phyloP scores from a whole-genome alignment of 2,113 vertebrate species.

The Fregetta grallaria region DNA sequence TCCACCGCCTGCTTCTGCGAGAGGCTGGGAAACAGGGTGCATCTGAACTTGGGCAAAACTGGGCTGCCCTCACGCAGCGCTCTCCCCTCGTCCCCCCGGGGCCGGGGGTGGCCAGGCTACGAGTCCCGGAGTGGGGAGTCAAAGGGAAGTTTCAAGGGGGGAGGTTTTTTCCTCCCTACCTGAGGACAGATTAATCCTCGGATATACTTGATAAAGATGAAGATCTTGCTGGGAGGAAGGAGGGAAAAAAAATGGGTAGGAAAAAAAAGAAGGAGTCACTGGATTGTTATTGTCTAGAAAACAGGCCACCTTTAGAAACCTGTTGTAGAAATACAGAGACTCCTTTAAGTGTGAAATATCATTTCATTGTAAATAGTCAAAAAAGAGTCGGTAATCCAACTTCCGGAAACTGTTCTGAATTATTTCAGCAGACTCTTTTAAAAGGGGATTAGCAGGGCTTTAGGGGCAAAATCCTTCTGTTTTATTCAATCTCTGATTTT shows the following conservation, averaged over 20 bases:
- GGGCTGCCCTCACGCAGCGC: neutral
- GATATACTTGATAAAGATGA: conserved; percentile 21
- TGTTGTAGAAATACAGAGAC: conserved; percentile 77
- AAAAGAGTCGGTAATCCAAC: conserved; percentile 95
- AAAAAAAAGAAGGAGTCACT: conserved; percentile 27
- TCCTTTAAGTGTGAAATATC: conserved; percentile 95
- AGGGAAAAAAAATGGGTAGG: neutral
- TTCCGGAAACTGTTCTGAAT: conserved; percentile 99
- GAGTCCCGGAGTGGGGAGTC: neutral
- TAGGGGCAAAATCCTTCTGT: conserved; percentile 85
- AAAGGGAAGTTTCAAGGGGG: neutral
- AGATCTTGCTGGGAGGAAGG: conserved; percentile 2
- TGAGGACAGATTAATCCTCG: conserved; percentile 14
- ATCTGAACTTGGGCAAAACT: neutral
- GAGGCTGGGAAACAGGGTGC: neutral
- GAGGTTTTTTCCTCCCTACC: conserved; percentile 45
- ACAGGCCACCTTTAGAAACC: conserved; percentile 66
- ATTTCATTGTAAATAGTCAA: conserved; percentile 91
- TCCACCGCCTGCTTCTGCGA: neutral
- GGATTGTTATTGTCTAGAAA: conserved; percentile 61
- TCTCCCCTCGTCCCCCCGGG: neutral
- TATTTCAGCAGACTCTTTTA: conserved; percentile 98
- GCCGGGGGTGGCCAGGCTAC: neutral
- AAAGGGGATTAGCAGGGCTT: conserved; percentile 96
- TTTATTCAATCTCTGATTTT: conserved; percentile 89